Evolutionary conservation across 2,888 invertebrate genomes (phyloP), one percentile per base, ranked within the genome.

Genomic region (Ephialtes manifestator): DNA sequence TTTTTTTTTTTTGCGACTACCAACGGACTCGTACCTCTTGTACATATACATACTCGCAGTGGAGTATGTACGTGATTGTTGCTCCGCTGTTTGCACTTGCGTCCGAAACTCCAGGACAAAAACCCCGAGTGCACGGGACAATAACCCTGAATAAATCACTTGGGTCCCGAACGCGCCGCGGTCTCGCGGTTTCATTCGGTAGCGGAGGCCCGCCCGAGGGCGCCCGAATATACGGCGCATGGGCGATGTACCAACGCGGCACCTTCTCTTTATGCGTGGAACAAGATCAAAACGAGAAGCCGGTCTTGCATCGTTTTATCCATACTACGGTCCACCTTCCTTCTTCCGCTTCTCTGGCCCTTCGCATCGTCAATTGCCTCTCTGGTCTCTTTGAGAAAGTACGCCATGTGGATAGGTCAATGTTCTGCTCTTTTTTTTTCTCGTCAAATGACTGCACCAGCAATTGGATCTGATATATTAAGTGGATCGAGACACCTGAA

Each of bases 131-230:
- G 51, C 55, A 74, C 63, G 87, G 92, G 91, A 92, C 92, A 91
- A 92, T 92, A 91, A 92, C 92, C 92, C 91, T 90, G 91, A 91
- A 91, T 91, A 91, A 90, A 91, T 91, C 90, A 90, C 89, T 89
- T 84, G 76, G 72, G 86, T 67, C 71, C 75, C 81, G 65, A 79
- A 85, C 48, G 48, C 65, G 11, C 70, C 39, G 58, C 43, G 10
- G 28, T 71, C 55, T 24, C 60, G 24, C 51, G 63, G 55, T 83
- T 78, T 76, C 48, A 65, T 84, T 84, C 48, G 84, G 76, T 53
- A 80, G 71, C 53, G 68, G 60, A 20, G 24, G 10, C 65, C 63
- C 71, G 60, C 53, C 55, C 20, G 55, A 53, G 53, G 72, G 43
- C 43, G 53, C 60, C 39, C 51, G 39, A 35, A 63, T 31, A 20